These are phyloP conservation scores for Toxotes jaculatrix DNA, from an alignment of 2,113 vertebrate genomes.

Conservation along the genomic window DNA sequence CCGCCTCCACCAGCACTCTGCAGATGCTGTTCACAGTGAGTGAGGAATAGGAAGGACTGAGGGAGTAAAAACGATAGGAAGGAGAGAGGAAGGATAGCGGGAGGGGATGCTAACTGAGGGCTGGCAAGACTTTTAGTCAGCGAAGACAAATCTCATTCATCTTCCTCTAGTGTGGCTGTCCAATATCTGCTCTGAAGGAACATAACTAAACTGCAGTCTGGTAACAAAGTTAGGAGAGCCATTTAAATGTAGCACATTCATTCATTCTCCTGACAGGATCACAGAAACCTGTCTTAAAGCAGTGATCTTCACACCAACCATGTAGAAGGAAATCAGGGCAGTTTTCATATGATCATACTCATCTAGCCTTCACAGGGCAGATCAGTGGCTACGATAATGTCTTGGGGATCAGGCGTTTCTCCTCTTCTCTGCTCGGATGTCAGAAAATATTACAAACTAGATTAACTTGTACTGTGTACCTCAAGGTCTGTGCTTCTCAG, in stretches of 20 bases:
- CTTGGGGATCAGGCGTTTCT: too few species aligned
- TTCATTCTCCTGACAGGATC: slow-evolving; percentile 5
- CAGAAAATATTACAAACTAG: background rate
- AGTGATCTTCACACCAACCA: background rate
- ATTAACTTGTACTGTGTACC: background rate
- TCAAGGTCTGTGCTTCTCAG: background rate
- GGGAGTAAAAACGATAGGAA: slow-evolving; percentile 18
- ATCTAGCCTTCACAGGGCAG: background rate
- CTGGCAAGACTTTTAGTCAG: slow-evolving; percentile 39
- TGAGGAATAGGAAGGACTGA: slow-evolving; percentile 30
- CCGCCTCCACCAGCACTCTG: slow-evolving; percentile 21
- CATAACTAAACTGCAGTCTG: slow-evolving; percentile 9
- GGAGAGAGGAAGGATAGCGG: slow-evolving; percentile 37
- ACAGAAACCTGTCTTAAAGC: background rate
- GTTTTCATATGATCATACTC: background rate
- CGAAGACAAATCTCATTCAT: slow-evolving; percentile 50
- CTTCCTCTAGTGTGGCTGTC: slow-evolving; percentile 37
- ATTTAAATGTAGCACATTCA: background rate
- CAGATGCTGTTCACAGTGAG: slow-evolving; percentile 16
- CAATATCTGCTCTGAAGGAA: slow-evolving; percentile 35
- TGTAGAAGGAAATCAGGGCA: background rate
- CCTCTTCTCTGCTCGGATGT: background rate
- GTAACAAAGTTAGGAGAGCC: background rate
- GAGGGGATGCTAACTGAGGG: slow-evolving; percentile 24
- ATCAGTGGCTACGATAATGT: background rate